These are phyloP conservation scores for Ptychoptera albimana DNA, from an alignment of 2,888 invertebrate genomes.

Conservation along the genomic window DNA sequence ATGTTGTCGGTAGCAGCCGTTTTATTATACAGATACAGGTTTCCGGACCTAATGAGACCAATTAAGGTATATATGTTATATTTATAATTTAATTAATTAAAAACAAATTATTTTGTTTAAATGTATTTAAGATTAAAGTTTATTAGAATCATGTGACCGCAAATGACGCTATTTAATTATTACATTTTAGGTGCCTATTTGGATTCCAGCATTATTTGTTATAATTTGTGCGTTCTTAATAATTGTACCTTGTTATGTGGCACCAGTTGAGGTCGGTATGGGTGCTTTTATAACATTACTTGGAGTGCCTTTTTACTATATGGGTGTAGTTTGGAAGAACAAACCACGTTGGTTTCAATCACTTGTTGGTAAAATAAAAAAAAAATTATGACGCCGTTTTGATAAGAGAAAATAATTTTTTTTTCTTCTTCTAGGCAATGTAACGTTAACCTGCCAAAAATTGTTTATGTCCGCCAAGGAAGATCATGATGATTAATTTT, in stretches of 20 bases:
- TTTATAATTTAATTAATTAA: constrained; percentile 3
- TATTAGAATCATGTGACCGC: too few relatives aligned
- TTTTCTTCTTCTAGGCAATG: neutral
- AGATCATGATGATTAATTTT: constrained; percentile 26
- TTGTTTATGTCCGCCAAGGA: constrained; percentile 53
- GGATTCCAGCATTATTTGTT: constrained; percentile 65
- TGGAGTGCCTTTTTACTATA: constrained; percentile 67
- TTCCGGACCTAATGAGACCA: constrained; percentile 63
- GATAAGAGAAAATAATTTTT: too few relatives aligned
- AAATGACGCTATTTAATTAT: neutral
- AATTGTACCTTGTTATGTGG: constrained; percentile 60
- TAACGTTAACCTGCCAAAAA: constrained; percentile 35
- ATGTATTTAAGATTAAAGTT: constrained; percentile 13
- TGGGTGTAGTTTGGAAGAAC: constrained; percentile 49
- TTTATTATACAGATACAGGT: constrained; percentile 64
- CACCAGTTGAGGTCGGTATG: constrained; percentile 63
- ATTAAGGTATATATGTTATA: constrained; percentile 47
- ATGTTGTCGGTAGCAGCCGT: constrained; percentile 73
- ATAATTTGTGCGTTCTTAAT: constrained; percentile 60
- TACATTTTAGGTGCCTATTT: constrained; percentile 43
- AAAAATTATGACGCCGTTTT: neutral
- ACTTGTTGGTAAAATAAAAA: constrained; percentile 40
- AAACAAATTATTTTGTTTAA: constrained; percentile 4
- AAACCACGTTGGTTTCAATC: constrained; percentile 44
- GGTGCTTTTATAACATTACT: constrained; percentile 64